Evolutionary conservation across 2,113 vertebrate species (phyloP).

Genomic region (Rhabdomys dilectus): DNA sequence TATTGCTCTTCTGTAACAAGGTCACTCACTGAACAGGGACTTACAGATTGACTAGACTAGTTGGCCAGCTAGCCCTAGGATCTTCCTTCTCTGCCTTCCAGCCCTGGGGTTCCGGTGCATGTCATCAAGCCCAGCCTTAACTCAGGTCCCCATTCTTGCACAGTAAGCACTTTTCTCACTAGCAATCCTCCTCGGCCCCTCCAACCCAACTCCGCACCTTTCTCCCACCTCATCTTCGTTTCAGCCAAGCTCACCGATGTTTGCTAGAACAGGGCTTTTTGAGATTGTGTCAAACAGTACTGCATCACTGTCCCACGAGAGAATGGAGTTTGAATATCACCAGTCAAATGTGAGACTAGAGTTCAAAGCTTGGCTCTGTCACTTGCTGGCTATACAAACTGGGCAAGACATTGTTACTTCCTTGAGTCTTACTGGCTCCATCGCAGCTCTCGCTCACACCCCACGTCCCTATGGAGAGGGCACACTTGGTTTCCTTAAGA

Average conservation of each 20-base stretch:
- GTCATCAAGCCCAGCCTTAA: not conserved
- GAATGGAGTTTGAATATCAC: not conserved
- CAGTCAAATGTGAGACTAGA: not conserved
- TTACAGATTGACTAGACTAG: not conserved
- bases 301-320: not conserved
- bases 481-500: not conserved
- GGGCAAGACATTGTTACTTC: not conserved
- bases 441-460: not conserved
- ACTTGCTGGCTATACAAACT: not conserved
- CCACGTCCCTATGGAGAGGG: too few relatives aligned
- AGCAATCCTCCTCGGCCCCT: not conserved
- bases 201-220: not conserved
- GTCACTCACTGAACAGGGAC: not conserved
- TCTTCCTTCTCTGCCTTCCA: not conserved
- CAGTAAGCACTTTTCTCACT: not conserved
- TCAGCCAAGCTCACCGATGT: not conserved
- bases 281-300: not conserved
- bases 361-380: constrained; percentile 38
- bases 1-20: not conserved
- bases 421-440: not conserved
- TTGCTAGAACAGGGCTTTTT: not conserved
- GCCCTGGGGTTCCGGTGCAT: not conserved
- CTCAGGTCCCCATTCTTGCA: not conserved
- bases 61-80: not conserved
- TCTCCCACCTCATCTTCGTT: not conserved